Percentiles rank a stretch among this genome's conserved stretches.
These are phyloP conservation scores for Fulica atra DNA, from an alignment of 2,113 vertebrate genomes.

Conservation along the genomic window DNA sequence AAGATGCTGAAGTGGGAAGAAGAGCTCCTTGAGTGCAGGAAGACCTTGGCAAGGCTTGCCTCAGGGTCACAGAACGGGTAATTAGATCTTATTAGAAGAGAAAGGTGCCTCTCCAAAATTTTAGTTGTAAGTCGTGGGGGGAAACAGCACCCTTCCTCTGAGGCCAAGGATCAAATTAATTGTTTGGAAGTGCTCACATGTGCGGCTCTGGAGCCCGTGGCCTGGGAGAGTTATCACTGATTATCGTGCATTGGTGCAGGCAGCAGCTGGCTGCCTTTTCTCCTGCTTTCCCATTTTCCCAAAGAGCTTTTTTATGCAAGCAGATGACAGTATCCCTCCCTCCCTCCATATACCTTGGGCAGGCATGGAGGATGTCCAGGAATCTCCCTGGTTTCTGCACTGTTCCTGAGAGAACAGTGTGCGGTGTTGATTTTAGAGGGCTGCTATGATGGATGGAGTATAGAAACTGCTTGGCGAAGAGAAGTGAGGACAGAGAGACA, in stretches of 20 bases:
- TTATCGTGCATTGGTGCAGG: rapidly evolving
- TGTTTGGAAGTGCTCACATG: rapidly evolving
- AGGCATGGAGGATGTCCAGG: neutral
- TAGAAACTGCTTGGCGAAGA: neutral
- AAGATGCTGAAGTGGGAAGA: neutral
- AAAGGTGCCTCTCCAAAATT: neutral
- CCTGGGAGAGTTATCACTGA: neutral
- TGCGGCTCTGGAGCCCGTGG: neutral
- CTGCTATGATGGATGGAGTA: neutral
- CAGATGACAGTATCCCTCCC: rapidly evolving
- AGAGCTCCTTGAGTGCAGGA: neutral
- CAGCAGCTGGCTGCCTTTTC: neutral
- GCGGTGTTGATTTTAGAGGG: neutral
- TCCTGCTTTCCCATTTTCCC: neutral
- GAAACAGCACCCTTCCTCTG: neutral
- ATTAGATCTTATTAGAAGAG: neutral
- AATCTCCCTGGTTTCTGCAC: neutral
- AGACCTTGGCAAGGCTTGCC: neutral
- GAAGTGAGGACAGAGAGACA: neutral
- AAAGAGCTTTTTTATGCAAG: rapidly evolving
- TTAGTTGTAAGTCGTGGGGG: neutral
- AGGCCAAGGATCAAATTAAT: neutral
- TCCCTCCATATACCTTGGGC: rapidly evolving
- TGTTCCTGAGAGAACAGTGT: neutral
- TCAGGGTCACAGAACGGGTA: neutral